Conservation (phyloP, 2,113 vertebrate genomes). For the Phalacrocorax pelagicus region DNA sequence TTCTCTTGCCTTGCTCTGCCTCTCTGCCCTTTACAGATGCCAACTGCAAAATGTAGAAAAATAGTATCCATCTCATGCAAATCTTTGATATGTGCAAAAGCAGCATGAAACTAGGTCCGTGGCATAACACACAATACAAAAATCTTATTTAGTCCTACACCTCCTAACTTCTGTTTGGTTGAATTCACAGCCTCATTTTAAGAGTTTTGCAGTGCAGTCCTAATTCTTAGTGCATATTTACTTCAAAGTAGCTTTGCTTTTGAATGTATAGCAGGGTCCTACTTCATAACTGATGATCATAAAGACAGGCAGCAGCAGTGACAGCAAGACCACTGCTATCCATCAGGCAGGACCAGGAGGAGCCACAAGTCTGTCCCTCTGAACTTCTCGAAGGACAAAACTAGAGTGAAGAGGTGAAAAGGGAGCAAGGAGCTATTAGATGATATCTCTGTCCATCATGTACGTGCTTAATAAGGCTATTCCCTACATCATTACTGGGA, state of each 20-base stretch:
- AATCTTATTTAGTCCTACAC: not conserved
- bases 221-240: not conserved
- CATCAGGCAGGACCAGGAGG: not conserved
- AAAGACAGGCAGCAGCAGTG: rapidly evolving
- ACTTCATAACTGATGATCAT: not conserved
- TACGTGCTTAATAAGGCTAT: rapidly evolving
- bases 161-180: not conserved
- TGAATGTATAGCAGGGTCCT: not conserved
- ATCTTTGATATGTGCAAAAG: not conserved
- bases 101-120: not conserved
- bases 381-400: not conserved
- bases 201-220: not conserved
- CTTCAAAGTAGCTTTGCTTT: not conserved
- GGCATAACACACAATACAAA: not conserved
- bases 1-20: not conserved
- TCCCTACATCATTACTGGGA: not conserved
- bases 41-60: not conserved
- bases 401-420: not conserved
- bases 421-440: not conserved
- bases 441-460: not conserved
- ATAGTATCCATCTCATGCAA: not conserved
- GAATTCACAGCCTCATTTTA: not conserved
- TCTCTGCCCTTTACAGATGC: not conserved
- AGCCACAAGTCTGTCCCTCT: not conserved
- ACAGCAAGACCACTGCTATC: not conserved